Conservation (phyloP, 1,140 invertebrate genomes). For the Melanaphis sacchari region DNA sequence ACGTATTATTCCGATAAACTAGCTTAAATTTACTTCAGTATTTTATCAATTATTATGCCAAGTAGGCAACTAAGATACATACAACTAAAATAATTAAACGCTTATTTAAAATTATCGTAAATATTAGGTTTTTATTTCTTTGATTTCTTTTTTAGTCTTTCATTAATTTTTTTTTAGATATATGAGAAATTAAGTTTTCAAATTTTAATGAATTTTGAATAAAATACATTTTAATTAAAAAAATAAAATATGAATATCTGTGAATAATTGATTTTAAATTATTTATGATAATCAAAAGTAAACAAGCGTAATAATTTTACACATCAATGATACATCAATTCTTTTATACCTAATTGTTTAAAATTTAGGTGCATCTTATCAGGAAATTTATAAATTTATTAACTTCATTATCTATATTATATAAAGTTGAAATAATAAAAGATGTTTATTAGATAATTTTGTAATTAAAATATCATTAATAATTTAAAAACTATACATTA, state of each 20-base stretch:
- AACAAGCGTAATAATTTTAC: not conserved
- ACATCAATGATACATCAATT: not conserved
- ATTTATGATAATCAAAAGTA: not conserved
- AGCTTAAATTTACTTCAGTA: not conserved
- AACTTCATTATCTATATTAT: no score
- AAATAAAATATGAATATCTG: not conserved
- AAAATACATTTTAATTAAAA: not conserved
- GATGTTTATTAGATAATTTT: not conserved
- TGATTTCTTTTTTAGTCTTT: not conserved
- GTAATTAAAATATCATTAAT: not conserved
- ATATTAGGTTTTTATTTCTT: not conserved
- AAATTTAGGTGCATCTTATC: not conserved
- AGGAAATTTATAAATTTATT: not conserved
- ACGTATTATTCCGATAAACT: not conserved
- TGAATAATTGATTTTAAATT: no score
- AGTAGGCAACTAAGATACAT: not conserved
- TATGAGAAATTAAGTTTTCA: not conserved
- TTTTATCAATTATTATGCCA: not conserved
- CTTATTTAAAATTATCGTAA: not conserved
- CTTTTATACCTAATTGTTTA: no score
- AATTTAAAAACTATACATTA: not conserved
- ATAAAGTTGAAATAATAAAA: not conserved
- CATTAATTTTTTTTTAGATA: accelerated
- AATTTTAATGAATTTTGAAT: not conserved
- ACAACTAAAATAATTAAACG: not conserved